Conservation (phyloP, 2,797 vertebrate species). For the Dryobates pubescens region DNA sequence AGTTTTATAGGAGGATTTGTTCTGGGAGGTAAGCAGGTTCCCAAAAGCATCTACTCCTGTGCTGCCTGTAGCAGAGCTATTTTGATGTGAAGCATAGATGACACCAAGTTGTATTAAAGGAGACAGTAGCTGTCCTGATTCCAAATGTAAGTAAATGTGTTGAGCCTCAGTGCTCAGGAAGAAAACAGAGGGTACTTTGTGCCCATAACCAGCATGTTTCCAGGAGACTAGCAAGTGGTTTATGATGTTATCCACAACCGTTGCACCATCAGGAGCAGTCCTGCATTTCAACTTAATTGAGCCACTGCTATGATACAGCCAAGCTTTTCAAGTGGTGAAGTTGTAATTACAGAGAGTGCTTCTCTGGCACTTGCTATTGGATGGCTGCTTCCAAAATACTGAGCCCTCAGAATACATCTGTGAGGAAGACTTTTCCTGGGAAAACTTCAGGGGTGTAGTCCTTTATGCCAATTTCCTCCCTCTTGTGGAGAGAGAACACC, state of each 20-base stretch:
- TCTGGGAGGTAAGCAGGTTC: background rate
- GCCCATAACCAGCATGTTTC: background rate
- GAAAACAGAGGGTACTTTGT: background rate
- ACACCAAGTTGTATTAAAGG: background rate
- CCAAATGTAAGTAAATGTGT: background rate
- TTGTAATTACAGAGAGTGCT: constrained; percentile 48
- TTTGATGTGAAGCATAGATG: background rate
- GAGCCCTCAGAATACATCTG: background rate
- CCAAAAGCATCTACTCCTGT: background rate
- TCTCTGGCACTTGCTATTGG: constrained; percentile 37
- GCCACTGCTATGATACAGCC: constrained; percentile 22
- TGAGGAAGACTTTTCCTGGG: background rate
- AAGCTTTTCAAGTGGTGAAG: constrained; percentile 57
- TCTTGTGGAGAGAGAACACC: background rate
- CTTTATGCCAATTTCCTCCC: background rate
- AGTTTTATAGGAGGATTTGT: background rate
- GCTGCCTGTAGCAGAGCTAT: background rate
- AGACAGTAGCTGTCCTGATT: constrained; percentile 16
- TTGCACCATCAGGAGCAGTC: constrained; percentile 3
- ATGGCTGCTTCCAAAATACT: background rate
- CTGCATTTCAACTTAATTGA: constrained; percentile 43
- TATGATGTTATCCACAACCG: background rate
- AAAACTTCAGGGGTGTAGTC: background rate
- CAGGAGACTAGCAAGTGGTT: constrained; percentile 32
- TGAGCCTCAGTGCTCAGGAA: background rate